These are phyloP conservation scores for Ameiurus melas DNA, from an alignment of 2,113 vertebrate genomes.

Conservation along the genomic window DNA sequence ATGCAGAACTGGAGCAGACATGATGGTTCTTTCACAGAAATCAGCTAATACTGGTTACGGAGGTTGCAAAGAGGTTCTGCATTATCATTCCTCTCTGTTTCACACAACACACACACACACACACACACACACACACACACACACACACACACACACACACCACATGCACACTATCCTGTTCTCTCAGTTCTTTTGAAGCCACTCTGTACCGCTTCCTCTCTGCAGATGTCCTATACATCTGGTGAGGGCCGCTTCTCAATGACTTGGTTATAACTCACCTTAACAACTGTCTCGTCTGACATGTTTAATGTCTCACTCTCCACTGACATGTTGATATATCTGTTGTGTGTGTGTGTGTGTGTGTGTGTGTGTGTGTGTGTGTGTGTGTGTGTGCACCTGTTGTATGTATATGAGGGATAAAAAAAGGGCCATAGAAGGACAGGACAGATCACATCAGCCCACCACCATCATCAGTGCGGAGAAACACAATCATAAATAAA, in stretches of 20 bases:
- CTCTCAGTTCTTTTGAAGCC: neutral
- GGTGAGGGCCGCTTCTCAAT: slow-evolving; percentile 72
- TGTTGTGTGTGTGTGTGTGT: neutral
- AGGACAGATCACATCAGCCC: neutral
- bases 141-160: neutral
- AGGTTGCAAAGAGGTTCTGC: neutral
- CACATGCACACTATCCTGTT: neutral
- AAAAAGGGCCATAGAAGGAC: neutral
- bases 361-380: neutral
- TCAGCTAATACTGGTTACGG: neutral
- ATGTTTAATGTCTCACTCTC: slow-evolving; percentile 77
- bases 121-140: neutral
- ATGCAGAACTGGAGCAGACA: neutral
- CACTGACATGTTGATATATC: slow-evolving; percentile 63
- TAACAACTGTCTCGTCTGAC: slow-evolving; percentile 83
- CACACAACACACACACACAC: neutral
- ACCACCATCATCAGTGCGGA: neutral
- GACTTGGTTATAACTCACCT: slow-evolving; percentile 81
- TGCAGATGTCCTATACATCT: slow-evolving; percentile 83
- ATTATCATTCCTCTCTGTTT: neutral
- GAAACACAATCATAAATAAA: neutral
- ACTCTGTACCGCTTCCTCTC: slow-evolving; percentile 72
- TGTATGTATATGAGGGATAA: neutral
- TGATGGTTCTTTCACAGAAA: neutral
- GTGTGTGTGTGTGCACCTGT: neutral